Conservation (phyloP, 2,888 invertebrate species). For the Taenaris catops region DNA sequence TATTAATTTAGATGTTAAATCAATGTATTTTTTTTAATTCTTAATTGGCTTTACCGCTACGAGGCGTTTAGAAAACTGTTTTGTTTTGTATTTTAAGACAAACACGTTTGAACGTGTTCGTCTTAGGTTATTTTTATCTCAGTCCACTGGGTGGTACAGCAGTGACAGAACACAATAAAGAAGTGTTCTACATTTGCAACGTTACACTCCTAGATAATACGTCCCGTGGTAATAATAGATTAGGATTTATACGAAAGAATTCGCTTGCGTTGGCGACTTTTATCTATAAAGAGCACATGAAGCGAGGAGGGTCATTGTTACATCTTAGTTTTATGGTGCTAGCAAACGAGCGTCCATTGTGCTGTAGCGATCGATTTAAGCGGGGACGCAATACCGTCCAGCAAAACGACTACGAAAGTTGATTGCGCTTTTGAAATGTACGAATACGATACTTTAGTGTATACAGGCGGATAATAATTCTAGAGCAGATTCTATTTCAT, state of each 20-base stretch:
- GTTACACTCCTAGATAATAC: no score
- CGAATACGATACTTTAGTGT: conserved; percentile 33
- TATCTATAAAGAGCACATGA: conserved; percentile 17
- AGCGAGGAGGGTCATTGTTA: conserved; percentile 41
- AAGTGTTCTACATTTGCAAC: no score
- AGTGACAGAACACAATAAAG: no score
- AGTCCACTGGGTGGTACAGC: no score
- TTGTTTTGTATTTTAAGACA: no score
- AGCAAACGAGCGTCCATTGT: conserved; percentile 62
- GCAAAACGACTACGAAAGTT: conserved; percentile 49
- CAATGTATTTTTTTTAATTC: no score
- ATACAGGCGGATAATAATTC: conserved; percentile 28
- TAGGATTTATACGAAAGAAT: conserved; percentile 42
- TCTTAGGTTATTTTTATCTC: no score
- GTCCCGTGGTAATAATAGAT: conserved; percentile 35
- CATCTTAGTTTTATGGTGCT: conserved; percentile 57
- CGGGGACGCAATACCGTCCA: conserved; percentile 50
- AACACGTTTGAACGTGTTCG: no score
- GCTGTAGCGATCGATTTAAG: conserved; percentile 51
- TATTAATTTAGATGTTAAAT: no score
- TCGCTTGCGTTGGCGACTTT: conserved; percentile 36
- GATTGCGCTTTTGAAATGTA: conserved; percentile 45
- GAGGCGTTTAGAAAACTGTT: no score
- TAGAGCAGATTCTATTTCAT: conserved; percentile 14
- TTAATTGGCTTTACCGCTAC: no score